A percentile compares a stretch with the other conserved stretches of the same genome.
These are phyloP conservation scores for Phenganax subtilis DNA, from an alignment of 92 coral and sea anemone species.

Conservation along the genomic window DNA sequence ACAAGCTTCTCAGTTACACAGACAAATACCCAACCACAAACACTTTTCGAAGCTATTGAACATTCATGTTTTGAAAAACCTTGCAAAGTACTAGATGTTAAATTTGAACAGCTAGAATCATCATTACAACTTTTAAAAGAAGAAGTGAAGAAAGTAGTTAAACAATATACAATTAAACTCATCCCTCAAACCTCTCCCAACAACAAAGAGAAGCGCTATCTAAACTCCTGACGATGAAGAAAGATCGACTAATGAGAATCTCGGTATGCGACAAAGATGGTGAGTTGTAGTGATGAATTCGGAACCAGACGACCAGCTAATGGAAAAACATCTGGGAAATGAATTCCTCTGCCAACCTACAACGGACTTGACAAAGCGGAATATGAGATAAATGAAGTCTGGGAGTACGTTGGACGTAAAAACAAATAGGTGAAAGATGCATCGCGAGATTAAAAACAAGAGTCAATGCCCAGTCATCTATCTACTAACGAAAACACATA, in stretches of 20 bases:
- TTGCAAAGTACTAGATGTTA: background rate
- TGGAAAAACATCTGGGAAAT: too few species aligned
- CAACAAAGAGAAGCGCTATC: background rate
- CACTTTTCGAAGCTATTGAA: background rate
- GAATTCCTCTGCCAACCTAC: background rate
- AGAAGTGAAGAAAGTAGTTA: background rate
- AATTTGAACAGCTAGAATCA: background rate
- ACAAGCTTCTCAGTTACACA: background rate
- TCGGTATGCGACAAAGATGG: background rate
- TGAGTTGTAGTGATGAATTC: background rate
- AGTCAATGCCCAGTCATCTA: too few species aligned
- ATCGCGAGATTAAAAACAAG: too few species aligned
- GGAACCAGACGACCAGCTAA: too few species aligned
- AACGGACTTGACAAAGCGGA: background rate
- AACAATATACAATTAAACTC: background rate
- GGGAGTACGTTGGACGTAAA: background rate
- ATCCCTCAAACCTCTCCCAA: background rate
- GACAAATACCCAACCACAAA: background rate
- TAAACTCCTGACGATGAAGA: background rate
- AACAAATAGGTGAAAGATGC: too few species aligned
- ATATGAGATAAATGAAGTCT: background rate
- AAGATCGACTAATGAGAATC: background rate
- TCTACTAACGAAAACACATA: too few species aligned
- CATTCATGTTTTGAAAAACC: background rate
- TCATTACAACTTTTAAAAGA: background rate